phyloP scores from a whole-genome alignment of 2,888 invertebrate species.

The Chrysolina oricalcia region DNA sequence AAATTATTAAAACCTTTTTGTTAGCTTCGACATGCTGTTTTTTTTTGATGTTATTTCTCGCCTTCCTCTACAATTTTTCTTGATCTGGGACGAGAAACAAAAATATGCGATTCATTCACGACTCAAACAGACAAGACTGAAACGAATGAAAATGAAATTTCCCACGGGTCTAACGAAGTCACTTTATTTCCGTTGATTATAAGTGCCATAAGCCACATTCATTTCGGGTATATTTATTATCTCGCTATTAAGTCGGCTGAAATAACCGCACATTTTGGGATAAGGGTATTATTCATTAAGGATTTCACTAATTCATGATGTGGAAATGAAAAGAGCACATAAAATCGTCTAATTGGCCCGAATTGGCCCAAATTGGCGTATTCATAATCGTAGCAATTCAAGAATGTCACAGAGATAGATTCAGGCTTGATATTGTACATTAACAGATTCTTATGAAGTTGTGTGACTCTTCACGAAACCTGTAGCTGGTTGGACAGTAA shows the following conservation, averaged over 20 bases:
- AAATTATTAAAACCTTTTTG: too few relatives aligned
- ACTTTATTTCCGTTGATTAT: conserved; percentile 20
- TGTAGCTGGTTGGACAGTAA: too few relatives aligned
- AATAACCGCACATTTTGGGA: conserved; percentile 7
- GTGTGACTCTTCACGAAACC: too few relatives aligned
- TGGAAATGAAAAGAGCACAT: background rate
- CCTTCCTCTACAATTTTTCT: too few relatives aligned
- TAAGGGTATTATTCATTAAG: background rate
- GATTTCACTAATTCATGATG: background rate
- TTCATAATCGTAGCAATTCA: too few relatives aligned
- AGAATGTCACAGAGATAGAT: too few relatives aligned
- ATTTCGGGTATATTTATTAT: conserved; percentile 12
- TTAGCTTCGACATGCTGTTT: too few relatives aligned
- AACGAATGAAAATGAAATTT: conserved; percentile 19
- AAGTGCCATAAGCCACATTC: conserved; percentile 11
- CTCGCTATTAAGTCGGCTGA: background rate
- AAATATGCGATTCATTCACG: background rate
- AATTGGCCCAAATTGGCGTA: background rate
- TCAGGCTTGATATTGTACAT: too few relatives aligned
- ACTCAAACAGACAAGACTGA: background rate
- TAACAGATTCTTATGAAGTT: too few relatives aligned
- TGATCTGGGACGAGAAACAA: background rate
- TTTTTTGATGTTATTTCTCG: too few relatives aligned
- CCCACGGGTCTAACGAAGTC: conserved; percentile 13
- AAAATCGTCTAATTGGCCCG: background rate